These are phyloP conservation scores for Rallus limicola DNA, from an alignment of 2,113 vertebrate genomes.

Conservation along the genomic window DNA sequence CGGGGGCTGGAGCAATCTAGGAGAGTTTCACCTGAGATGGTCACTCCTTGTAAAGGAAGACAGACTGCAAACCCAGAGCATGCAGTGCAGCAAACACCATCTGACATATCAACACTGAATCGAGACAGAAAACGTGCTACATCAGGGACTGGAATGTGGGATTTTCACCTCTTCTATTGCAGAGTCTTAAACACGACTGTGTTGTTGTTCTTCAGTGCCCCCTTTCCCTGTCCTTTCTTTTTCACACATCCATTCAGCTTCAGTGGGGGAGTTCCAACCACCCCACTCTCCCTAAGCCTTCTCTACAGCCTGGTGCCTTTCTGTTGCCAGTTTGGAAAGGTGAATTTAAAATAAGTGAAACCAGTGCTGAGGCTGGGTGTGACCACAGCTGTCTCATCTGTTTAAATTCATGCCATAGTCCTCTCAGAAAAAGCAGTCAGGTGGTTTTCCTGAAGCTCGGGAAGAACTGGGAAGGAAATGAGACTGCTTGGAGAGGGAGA, in stretches of 20 bases:
- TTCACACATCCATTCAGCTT: not conserved
- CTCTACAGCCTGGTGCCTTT: not conserved
- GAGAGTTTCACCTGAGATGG: not conserved
- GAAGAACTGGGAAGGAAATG: not conserved
- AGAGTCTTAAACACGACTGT: not conserved
- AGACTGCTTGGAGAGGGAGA: not conserved
- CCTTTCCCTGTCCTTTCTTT: not conserved
- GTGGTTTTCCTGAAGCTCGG: not conserved
- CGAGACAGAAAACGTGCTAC: not conserved
- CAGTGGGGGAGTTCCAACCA: not conserved
- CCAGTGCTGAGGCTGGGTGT: not conserved
- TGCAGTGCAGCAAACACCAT: rapidly evolving
- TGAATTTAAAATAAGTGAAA: not conserved
- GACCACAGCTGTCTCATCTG: not conserved
- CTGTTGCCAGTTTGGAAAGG: not conserved
- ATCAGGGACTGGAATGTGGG: not conserved
- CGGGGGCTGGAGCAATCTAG: rapidly evolving
- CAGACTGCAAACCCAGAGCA: not conserved
- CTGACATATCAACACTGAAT: not conserved
- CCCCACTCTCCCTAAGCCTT: rapidly evolving
- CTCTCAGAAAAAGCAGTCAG: not conserved
- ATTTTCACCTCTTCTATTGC: not conserved
- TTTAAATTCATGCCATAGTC: not conserved
- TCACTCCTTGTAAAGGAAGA: not conserved
- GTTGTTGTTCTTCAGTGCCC: not conserved